Percentiles rank a stretch among this genome's conserved stretches.
Evolutionary conservation across 2,888 invertebrate genomes (phyloP).

Genomic region (Gnatocerus cornutus): DNA sequence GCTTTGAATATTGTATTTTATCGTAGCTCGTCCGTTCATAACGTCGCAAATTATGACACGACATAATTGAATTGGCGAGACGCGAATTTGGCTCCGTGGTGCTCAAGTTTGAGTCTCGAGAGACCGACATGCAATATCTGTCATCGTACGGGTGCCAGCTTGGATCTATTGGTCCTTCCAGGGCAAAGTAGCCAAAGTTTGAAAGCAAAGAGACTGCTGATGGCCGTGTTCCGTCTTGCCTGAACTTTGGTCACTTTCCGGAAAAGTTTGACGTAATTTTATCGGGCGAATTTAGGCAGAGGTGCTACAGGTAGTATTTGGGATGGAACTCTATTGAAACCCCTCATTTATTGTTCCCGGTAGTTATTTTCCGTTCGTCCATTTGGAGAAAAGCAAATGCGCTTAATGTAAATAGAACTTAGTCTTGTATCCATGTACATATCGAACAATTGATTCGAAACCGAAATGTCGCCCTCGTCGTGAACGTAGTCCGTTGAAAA

Average conservation of each 20-base stretch:
- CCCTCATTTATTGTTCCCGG: conserved; percentile 29
- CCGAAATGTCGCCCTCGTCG: conserved; percentile 25
- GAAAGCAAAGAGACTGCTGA: not conserved
- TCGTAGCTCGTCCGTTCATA: conserved; percentile 8
- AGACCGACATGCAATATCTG: conserved; percentile 38
- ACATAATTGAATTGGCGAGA: conserved; percentile 25
- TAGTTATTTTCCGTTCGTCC: conserved; percentile 53
- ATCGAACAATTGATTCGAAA: conserved; percentile 29
- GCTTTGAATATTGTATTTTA: conserved; percentile 29
- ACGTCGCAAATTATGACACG: conserved; percentile 22
- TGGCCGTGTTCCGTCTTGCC: too few species aligned
- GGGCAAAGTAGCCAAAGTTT: conserved; percentile 2
- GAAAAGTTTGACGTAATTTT: too few species aligned
- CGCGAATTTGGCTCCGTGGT: conserved; percentile 3
- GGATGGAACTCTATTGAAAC: not conserved
- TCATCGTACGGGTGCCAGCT: conserved; percentile 16
- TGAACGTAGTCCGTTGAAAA: conserved; percentile 54
- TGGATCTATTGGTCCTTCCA: not conserved
- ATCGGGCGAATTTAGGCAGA: too few species aligned
- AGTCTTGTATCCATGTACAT: conserved; percentile 33
- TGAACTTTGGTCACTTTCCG: too few species aligned
- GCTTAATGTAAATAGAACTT: conserved; percentile 58
- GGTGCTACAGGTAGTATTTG: too few species aligned
- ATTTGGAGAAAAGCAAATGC: conserved; percentile 61
- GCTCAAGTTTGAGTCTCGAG: conserved; percentile 12